Evolutionary conservation across 92 coral and sea anemone genomes (phyloP).

Genomic region (Galaxea fascicularis): DNA sequence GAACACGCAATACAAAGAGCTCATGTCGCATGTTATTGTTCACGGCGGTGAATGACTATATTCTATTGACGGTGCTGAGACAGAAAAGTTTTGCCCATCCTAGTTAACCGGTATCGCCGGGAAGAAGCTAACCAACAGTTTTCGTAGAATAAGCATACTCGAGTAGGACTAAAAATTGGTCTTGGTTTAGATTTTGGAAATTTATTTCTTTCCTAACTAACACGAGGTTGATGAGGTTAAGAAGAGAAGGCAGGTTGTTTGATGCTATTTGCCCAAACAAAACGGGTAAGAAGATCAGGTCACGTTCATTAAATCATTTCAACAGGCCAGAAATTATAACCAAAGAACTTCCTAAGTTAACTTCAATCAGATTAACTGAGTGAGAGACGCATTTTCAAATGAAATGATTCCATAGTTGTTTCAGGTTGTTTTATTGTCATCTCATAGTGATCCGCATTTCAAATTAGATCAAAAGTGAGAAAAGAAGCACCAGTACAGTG

Average conservation of each 20-base stretch:
- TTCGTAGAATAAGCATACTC: not conserved
- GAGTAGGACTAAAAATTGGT: not conserved
- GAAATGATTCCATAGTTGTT: too few relatives aligned
- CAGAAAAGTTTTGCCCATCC: too few relatives aligned
- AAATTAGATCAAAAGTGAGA: too few relatives aligned
- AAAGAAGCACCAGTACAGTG: too few relatives aligned
- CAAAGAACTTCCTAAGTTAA: not conserved
- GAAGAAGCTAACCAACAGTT: not conserved
- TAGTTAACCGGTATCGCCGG: too few relatives aligned
- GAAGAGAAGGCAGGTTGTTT: not conserved
- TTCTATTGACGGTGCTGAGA: too few relatives aligned
- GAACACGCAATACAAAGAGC: conserved; percentile 27
- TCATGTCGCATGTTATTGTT: conserved; percentile 32
- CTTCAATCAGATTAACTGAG: not conserved
- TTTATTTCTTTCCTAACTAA: not conserved
- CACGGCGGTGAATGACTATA: too few relatives aligned
- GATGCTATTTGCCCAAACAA: not conserved
- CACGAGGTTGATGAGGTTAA: not conserved
- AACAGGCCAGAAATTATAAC: not conserved
- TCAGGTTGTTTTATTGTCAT: too few relatives aligned
- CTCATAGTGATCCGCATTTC: too few relatives aligned
- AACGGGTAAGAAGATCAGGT: not conserved
- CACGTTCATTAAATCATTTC: not conserved
- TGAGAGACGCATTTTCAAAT: not conserved
- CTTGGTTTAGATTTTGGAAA: not conserved